phyloP scores from a whole-genome alignment of 2,888 invertebrate species.

The Campaea margaritaria region DNA sequence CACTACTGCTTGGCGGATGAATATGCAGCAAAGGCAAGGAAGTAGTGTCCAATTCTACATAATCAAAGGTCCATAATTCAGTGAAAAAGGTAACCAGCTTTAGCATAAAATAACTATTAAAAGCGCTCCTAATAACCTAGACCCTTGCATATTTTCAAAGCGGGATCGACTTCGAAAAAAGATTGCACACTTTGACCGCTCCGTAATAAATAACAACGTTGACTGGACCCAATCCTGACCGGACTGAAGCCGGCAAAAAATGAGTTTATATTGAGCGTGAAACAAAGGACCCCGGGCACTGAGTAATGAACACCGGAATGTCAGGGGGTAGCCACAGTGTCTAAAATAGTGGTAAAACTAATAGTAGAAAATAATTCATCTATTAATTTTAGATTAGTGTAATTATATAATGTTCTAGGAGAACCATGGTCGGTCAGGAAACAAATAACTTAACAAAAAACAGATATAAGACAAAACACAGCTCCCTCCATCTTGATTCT shows the following conservation, averaged over 20 bases:
- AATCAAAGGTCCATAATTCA: too few relatives aligned
- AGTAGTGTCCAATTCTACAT: too few relatives aligned
- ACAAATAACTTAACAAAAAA: too few relatives aligned
- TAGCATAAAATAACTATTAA: constrained; percentile 5
- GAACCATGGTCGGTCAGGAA: too few relatives aligned
- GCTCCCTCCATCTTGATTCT: too few relatives aligned
- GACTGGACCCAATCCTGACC: constrained; percentile 40
- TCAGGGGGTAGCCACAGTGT: constrained; percentile 13
- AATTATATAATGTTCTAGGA: too few relatives aligned
- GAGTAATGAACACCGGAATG: constrained; percentile 41
- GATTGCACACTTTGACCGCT: constrained; percentile 37
- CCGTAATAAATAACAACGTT: constrained; percentile 43
- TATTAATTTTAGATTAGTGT: too few relatives aligned
- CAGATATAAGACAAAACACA: too few relatives aligned
- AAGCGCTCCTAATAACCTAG: constrained; percentile 18
- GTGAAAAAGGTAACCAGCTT: too few relatives aligned
- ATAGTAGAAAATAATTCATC: too few relatives aligned
- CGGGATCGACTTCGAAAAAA: constrained; percentile 21
- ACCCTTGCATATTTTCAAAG: constrained; percentile 23
- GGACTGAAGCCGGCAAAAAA: constrained; percentile 38
- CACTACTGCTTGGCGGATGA: too few relatives aligned
- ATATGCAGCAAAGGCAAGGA: too few relatives aligned
- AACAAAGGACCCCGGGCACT: constrained; percentile 40
- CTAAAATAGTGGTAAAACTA: neutral
- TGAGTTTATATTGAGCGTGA: constrained; percentile 45